Evolutionary conservation across 2,113 vertebrate species (phyloP), one percentile per base, ranked within the genome.

Genomic region (Nerophis lumbriciformis): DNA sequence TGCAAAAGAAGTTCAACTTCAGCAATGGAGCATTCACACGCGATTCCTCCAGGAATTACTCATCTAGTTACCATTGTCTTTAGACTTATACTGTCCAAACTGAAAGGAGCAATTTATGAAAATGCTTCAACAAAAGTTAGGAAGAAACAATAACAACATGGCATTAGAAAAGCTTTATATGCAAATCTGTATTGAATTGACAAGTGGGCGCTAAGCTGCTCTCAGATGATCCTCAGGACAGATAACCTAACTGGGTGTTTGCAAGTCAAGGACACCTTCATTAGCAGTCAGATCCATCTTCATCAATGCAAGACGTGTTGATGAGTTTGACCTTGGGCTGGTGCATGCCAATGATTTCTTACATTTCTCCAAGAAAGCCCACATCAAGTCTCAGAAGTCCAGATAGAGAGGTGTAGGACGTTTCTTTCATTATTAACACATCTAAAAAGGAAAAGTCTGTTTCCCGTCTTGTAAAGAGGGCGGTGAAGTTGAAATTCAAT

Each of bases 281-380:
- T 84, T 81, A 83, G 80, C 69, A 87, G 83, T 73, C 80, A 54
- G 49, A 74, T 69, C 71, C 64, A 50, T 54, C 63, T 66, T 76
- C 65, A 82, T 85, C 78, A 79, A 68, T 71, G 68, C 65, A 47
- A 62, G 49, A 67, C 5, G 49, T 74, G 78, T 72, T 86, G 81
- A 85, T 84, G 84, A 88, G 83, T 80, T 85, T 88, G 84, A 88
- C 84, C 83, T 12, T 38, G 63, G 80, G 69, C 70, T 72, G 65
- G 50, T 65, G 71, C 77, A 83, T 79, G 67, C 68, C 75, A 81
- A 53, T 53, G 68, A 78, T 71, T 83, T 74, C 71, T 50, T 74
- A 74, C 66, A 77, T 82, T 86, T 80, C 68, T 75, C 66, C 70
- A 62, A 65, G 63, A 79, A 70, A 75, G 59, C 54, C 59, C 8